Percentiles rank a stretch among this genome's conserved stretches.
phyloP scores from a whole-genome alignment of 2,113 vertebrate genomes.

The Heterocephalus glaber region DNA sequence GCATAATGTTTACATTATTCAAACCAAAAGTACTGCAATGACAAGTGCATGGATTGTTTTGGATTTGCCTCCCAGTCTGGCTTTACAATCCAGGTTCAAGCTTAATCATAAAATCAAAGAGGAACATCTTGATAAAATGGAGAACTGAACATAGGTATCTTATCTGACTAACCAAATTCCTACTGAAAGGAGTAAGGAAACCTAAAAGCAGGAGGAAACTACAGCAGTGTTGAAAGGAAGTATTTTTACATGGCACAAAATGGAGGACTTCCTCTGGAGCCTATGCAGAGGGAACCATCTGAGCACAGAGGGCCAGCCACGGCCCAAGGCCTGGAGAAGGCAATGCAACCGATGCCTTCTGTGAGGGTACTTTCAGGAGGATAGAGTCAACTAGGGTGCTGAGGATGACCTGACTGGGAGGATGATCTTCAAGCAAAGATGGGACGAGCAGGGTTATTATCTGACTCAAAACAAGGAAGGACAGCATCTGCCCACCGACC shows the following conservation, averaged over 20 bases:
- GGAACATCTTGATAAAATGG: background rate
- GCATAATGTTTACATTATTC: slow-evolving; percentile 26
- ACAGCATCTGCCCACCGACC: rapidly evolving
- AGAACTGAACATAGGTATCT: too few species aligned
- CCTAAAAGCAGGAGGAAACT: background rate
- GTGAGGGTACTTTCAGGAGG: background rate
- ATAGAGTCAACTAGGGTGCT: rapidly evolving
- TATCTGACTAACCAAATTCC: background rate
- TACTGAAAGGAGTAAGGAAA: background rate
- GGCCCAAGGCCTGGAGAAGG: too few species aligned
- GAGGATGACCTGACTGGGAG: rapidly evolving
- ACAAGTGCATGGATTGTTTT: background rate
- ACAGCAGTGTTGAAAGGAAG: background rate
- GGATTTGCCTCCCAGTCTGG: background rate
- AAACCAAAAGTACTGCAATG: background rate
- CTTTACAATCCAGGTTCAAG: background rate
- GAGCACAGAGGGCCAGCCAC: background rate
- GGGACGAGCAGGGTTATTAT: rapidly evolving
- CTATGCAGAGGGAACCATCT: rapidly evolving
- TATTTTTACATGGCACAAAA: rapidly evolving
- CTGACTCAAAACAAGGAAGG: too few species aligned
- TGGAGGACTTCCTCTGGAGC: rapidly evolving
- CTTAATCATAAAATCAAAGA: background rate
- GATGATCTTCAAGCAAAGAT: background rate
- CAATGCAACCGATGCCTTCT: rapidly evolving